Evolutionary conservation across 2,888 invertebrate species (phyloP).

Genomic region (Chloroclysta siterata): DNA sequence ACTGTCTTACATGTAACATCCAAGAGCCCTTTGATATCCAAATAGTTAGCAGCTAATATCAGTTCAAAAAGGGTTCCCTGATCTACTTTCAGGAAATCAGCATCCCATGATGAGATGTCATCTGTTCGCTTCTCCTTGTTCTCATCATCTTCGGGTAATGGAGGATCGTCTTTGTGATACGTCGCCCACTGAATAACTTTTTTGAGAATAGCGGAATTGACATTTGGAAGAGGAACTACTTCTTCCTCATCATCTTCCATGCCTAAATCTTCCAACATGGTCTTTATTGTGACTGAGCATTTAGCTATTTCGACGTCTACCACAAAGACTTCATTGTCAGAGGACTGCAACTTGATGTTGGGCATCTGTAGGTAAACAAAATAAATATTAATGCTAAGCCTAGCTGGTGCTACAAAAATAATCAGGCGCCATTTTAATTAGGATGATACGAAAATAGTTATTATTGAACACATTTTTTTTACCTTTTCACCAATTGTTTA

Average conservation of each 20-base stretch:
- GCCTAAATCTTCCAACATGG: slow-evolving; percentile 97
- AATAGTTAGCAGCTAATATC: slow-evolving; percentile 98
- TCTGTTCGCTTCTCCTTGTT: slow-evolving; percentile 99
- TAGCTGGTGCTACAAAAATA: slow-evolving; percentile 27
- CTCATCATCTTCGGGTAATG: slow-evolving; percentile 98
- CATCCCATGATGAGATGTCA: slow-evolving; percentile 99
- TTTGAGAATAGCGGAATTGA: slow-evolving; percentile 97
- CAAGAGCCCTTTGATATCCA: slow-evolving; percentile 97
- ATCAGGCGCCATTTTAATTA: slow-evolving; percentile 49
- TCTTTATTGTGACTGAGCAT: slow-evolving; percentile 98
- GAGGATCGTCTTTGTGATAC: slow-evolving; percentile 97
- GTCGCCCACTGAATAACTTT: slow-evolving; percentile 98
- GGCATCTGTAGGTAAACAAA: slow-evolving; percentile 89
- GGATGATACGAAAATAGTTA: slow-evolving; percentile 36
- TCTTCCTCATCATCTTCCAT: slow-evolving; percentile 97
- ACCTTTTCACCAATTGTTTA: slow-evolving; percentile 20
- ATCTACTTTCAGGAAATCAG: slow-evolving; percentile 99
- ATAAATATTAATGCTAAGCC: slow-evolving; percentile 15
- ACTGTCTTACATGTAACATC: slow-evolving; percentile 99
- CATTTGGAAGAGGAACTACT: slow-evolving; percentile 98
- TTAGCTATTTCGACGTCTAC: slow-evolving; percentile 98
- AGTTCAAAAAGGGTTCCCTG: slow-evolving; percentile 98
- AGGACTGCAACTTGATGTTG: slow-evolving; percentile 96
- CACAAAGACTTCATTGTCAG: slow-evolving; percentile 97
- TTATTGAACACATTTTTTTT: slow-evolving; percentile 17